Conservation (phyloP, 2,888 invertebrate genomes). For the Idaea biselata region DNA sequence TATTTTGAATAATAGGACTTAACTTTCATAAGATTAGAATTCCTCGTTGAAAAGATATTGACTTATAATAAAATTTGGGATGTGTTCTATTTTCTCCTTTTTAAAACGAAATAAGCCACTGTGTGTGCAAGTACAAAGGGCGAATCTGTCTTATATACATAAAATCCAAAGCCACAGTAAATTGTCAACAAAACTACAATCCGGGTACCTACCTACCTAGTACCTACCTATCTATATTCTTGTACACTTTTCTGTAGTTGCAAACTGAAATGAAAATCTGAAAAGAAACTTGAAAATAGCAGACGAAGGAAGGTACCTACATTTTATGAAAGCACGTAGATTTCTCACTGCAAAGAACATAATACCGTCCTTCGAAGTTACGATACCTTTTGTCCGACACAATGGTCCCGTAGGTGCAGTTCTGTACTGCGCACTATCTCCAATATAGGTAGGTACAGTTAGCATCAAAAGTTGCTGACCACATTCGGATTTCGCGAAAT, state of each 20-base stretch:
- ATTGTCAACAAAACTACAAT: neutral
- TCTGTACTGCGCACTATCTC: conserved; percentile 38
- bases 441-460: conserved; percentile 24
- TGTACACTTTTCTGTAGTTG: neutral
- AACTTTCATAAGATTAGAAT: too few relatives aligned
- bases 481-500: too few relatives aligned
- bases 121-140: too few relatives aligned
- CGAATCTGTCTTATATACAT: too few relatives aligned
- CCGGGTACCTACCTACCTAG: neutral
- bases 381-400: conserved; percentile 44
- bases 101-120: too few relatives aligned
- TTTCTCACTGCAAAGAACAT: neutral
- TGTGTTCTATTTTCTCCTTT: too few relatives aligned
- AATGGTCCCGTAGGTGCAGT: conserved; percentile 43
- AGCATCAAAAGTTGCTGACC: neutral
- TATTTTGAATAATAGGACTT: too few relatives aligned
- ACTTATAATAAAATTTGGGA: too few relatives aligned
- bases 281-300: neutral
- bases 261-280: neutral
- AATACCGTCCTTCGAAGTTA: conserved; percentile 38
- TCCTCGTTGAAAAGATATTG: too few relatives aligned
- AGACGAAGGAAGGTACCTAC: neutral
- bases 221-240: too few relatives aligned
- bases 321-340: neutral
- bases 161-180: too few relatives aligned